These are phyloP conservation scores for Heliconius cydno DNA, from an alignment of 2,888 invertebrate genomes.

Conservation along the genomic window DNA sequence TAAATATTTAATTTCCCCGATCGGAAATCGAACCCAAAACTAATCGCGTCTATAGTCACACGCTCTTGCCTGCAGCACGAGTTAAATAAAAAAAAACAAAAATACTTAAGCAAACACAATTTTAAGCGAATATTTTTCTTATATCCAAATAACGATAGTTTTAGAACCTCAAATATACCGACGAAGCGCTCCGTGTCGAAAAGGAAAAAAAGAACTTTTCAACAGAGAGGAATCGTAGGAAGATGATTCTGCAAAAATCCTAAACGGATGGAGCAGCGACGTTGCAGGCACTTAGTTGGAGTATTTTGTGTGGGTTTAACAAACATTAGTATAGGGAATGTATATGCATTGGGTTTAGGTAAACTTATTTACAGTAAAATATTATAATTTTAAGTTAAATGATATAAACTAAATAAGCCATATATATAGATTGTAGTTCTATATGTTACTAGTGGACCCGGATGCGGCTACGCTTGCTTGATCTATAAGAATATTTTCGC, in stretches of 20 bases:
- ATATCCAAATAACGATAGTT: conserved; percentile 36
- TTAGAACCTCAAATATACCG: conserved; percentile 40
- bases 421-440: not conserved
- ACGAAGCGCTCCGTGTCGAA: conserved; percentile 51
- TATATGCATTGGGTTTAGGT: not conserved
- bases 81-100: not conserved
- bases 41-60: too few relatives aligned
- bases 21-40: too few relatives aligned
- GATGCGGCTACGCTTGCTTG: too few relatives aligned
- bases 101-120: not conserved
- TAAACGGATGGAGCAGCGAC: conserved; percentile 30
- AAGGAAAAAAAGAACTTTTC: conserved; percentile 56
- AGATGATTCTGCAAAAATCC: conserved; percentile 43
- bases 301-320: conserved; percentile 37
- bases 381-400: too few relatives aligned
- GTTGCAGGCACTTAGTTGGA: conserved; percentile 38
- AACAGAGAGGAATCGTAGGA: conserved; percentile 42
- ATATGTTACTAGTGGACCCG: too few relatives aligned
- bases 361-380: not conserved
- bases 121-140: conserved; percentile 21
- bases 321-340: conserved; percentile 31
- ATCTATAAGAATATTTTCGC: too few relatives aligned
- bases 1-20: too few relatives aligned
- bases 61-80: too few relatives aligned
- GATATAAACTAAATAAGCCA: not conserved